These are phyloP conservation scores for Chaetophractus vellerosus DNA, from an alignment of 2,797 vertebrate species.

Conservation along the genomic window DNA sequence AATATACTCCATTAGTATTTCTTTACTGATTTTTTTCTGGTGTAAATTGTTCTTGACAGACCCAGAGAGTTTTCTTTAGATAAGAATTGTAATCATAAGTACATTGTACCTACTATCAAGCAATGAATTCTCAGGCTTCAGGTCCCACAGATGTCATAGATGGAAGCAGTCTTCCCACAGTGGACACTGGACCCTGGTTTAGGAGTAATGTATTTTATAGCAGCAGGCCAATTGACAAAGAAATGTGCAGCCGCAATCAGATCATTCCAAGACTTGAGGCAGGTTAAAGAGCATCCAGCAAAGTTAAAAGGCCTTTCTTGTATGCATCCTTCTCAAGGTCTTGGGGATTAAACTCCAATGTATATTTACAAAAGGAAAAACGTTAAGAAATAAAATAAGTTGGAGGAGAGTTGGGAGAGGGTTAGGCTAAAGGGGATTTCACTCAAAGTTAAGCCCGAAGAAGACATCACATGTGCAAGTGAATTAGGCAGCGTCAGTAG, in stretches of 20 bases:
- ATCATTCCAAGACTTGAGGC: neutral
- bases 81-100: conserved; percentile 24
- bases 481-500: conserved; percentile 61
- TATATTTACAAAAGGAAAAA: conserved; percentile 67
- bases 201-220: neutral
- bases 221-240: neutral
- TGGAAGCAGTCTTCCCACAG: neutral
- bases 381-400: conserved; percentile 43
- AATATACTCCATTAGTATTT: neutral
- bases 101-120: neutral
- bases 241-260: neutral
- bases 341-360: conserved; percentile 6
- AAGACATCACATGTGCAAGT: conserved; percentile 57
- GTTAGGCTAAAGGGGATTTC: conserved; percentile 61
- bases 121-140: neutral
- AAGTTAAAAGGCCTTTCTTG: neutral
- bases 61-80: conserved; percentile 24
- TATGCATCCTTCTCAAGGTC: neutral
- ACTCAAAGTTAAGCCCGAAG: conserved; percentile 23
- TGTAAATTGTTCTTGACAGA: conserved; percentile 3
- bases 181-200: neutral
- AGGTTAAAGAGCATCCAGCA: neutral
- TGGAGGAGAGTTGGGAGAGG: neutral
- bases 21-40: conserved; percentile 13
- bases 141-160: neutral